phyloP scores from a whole-genome alignment of 2,888 invertebrate genomes.

The Xiphydria camelus region DNA sequence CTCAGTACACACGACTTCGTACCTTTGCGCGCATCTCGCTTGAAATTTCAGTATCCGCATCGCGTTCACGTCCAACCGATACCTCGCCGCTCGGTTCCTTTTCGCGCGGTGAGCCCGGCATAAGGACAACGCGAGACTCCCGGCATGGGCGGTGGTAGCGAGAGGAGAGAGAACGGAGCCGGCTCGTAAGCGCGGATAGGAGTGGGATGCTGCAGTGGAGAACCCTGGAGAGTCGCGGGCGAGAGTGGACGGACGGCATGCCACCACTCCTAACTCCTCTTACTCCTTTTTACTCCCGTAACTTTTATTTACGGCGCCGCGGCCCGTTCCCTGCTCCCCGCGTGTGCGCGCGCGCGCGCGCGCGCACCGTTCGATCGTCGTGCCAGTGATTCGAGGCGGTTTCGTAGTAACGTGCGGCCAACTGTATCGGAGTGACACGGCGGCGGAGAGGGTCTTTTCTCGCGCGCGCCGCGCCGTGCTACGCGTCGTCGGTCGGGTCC shows the following conservation, averaged over 20 bases:
- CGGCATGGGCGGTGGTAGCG: slow-evolving; percentile 3
- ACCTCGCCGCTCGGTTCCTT: no score
- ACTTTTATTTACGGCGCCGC: slow-evolving; percentile 44
- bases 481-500: background rate
- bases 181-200: slow-evolving; percentile 19
- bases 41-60: no score
- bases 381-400: slow-evolving; percentile 41
- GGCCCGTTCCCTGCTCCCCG: slow-evolving; percentile 13
- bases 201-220: slow-evolving; percentile 29
- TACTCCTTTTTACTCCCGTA: slow-evolving; percentile 28
- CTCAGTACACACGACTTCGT: no score
- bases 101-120: background rate
- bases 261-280: slow-evolving; percentile 43
- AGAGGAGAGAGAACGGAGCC: no score
- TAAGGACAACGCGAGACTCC: background rate
- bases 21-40: no score
- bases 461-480: background rate
- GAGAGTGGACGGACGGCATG: slow-evolving; percentile 58
- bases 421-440: background rate
- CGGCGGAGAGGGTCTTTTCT: background rate
- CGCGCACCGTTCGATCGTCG: slow-evolving; percentile 9
- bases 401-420: slow-evolving; percentile 11
- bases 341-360: slow-evolving; percentile 16
- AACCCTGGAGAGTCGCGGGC: slow-evolving; percentile 36
- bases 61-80: no score